Evolutionary conservation across 2,797 vertebrate genomes (phyloP), one percentile per base, ranked within the genome.

Genomic region (Syngnathus rostellatus): DNA sequence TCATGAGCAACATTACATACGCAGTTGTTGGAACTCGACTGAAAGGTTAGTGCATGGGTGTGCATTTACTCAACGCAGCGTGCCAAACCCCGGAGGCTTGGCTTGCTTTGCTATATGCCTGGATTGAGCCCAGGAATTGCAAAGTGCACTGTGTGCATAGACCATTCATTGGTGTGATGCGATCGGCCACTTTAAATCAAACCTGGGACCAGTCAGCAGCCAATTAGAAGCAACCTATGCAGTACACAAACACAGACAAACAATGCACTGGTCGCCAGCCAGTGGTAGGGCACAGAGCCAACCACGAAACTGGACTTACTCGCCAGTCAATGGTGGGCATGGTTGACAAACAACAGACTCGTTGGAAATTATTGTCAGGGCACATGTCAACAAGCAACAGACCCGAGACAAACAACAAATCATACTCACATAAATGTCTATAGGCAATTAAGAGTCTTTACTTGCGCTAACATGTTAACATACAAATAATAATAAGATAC

Each of bases 81-180:
- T 25, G 60, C 60, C 60, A 62, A 62, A 62, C 40, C 60, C 21
- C 43, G 21, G 12, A 45, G 60, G 41, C 21, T 62, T 62, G 59
- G 57, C 38, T 38, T 38, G 14, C 11, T 59, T 8, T 37, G 57
- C 37, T 59, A 38, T 59, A 38, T 38, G 57, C 31, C 38, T 39
- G 58, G 40, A 62, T 25, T 25, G 21, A 45, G 40, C n/a, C 41
- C 60, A 62, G 12, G 41, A 62, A 62, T 62, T 31, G 31, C 60
- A 8, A 45, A 62, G 40, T 16, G 19, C 6, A 41, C 19, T 21
- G 39, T 41, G 59, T 5, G 59, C 60, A 14, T 41, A 45, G 23
- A 45, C 11, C 14, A 10, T 40, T 59, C 17, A 10, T 25, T 45
- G 21, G 21, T 14, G 4, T 43, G 60, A 43, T 58, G 7, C 7